A percentile compares a stretch with the other conserved stretches of the same genome.
These are phyloP conservation scores for Acanthoscelides obtectus DNA, from an alignment of 2,888 invertebrate genomes.

Conservation along the genomic window DNA sequence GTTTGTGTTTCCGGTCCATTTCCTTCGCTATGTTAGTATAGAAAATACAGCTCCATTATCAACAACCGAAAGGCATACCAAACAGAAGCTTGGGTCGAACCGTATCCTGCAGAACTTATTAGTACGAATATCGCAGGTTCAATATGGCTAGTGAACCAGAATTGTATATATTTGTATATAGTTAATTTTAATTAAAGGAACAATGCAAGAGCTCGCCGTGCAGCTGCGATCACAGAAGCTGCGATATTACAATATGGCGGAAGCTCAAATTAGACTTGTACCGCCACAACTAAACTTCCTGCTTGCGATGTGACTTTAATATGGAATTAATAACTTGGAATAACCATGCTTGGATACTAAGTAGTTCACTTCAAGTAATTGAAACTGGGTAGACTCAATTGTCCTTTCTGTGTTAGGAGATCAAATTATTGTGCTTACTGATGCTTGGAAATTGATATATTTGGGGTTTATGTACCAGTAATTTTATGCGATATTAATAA, in stretches of 20 bases:
- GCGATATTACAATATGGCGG: not conserved
- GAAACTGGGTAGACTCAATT: not conserved
- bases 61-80: not conserved
- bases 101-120: not conserved
- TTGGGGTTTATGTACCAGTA: too few relatives aligned
- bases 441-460: too few relatives aligned
- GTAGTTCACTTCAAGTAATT: not conserved
- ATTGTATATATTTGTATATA: not conserved
- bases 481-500: too few relatives aligned
- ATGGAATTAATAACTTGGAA: not conserved
- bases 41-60: too few relatives aligned
- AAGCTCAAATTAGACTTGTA: not conserved
- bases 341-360: not conserved
- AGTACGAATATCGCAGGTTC: not conserved
- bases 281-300: not conserved
- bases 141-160: not conserved
- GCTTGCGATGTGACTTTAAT: not conserved
- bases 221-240: not conserved
- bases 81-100: not conserved
- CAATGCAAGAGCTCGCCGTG: not conserved
- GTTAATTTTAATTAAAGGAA: not conserved
- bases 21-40: too few relatives aligned
- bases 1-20: too few relatives aligned
- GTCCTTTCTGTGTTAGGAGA: not conserved
- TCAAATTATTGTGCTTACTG: not conserved